Evolutionary conservation across 1,140 invertebrate species (phyloP).

Genomic region (Sycophila sp.): DNA sequence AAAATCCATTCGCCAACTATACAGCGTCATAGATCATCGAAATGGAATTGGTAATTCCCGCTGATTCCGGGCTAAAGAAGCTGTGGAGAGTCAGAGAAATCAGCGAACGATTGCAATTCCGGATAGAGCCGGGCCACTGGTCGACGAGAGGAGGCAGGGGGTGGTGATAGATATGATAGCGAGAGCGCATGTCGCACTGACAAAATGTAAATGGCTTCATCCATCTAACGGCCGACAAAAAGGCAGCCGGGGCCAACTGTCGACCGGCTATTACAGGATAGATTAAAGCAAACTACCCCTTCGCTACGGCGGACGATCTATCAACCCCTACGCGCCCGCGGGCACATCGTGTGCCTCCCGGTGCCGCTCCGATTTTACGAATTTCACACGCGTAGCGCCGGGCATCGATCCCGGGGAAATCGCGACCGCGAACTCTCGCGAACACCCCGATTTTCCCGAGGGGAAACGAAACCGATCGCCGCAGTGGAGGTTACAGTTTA

Average conservation of each 20-base stretch:
- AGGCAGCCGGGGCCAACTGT: constrained; percentile 62
- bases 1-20: too few relatives aligned
- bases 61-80: too few relatives aligned
- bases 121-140: constrained; percentile 15
- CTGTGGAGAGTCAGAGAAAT: not conserved
- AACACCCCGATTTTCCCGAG: not conserved
- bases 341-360: not conserved
- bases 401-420: too few relatives aligned
- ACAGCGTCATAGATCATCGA: too few relatives aligned
- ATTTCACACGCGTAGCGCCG: constrained; percentile 31
- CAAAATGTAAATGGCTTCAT: constrained; percentile 68
- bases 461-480: not conserved
- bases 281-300: constrained; percentile 67
- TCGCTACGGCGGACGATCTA: constrained; percentile 65
- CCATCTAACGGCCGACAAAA: constrained; percentile 66
- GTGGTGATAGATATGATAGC: constrained; percentile 58
- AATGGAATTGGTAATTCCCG: too few relatives aligned
- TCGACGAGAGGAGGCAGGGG: constrained; percentile 34
- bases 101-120: not conserved
- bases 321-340: constrained; percentile 52
- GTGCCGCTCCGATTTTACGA: constrained; percentile 13
- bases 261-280: constrained; percentile 65
- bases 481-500: too few relatives aligned
- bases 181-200: constrained; percentile 65
- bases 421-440: too few relatives aligned